phyloP scores from a whole-genome alignment of 2,888 invertebrate genomes.

The Mesorhabditis sp. region DNA sequence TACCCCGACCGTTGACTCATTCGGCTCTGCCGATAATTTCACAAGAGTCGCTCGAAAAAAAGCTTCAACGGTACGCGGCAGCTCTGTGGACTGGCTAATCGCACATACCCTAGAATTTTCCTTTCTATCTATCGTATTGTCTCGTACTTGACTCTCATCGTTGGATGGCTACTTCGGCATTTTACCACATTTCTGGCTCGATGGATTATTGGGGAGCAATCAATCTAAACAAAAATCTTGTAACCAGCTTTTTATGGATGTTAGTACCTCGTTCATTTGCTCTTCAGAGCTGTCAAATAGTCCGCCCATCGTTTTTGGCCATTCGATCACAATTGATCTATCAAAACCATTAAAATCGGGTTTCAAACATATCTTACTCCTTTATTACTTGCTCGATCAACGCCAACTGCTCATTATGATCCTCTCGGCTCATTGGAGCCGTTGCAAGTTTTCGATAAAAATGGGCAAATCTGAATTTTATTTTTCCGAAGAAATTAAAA shows the following conservation, averaged over 20 bases:
- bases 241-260: too few relatives aligned
- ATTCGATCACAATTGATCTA: slow-evolving; percentile 40
- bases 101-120: slow-evolving; percentile 33
- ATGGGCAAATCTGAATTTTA: slow-evolving; percentile 22
- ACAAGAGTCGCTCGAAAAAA: slow-evolving; percentile 43
- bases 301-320: slow-evolving; percentile 34
- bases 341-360: background rate
- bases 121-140: background rate
- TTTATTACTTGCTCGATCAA: slow-evolving; percentile 25
- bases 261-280: too few relatives aligned
- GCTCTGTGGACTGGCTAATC: slow-evolving; percentile 24
- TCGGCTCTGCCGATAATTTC: slow-evolving; percentile 19
- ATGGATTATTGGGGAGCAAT: slow-evolving; percentile 45
- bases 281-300: slow-evolving; percentile 21
- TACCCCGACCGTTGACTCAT: background rate
- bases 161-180: slow-evolving; percentile 45
- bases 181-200: slow-evolving; percentile 46
- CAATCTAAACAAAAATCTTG: slow-evolving; percentile 18
- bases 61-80: slow-evolving; percentile 29
- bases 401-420: slow-evolving; percentile 24
- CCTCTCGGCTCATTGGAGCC: slow-evolving; percentile 20
- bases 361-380: slow-evolving; percentile 19
- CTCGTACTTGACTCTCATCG: slow-evolving; percentile 44
- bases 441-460: slow-evolving; percentile 22
- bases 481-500: background rate